Conservation (phyloP, 2,797 vertebrate genomes). For the Tamandua tetradactyla region DNA sequence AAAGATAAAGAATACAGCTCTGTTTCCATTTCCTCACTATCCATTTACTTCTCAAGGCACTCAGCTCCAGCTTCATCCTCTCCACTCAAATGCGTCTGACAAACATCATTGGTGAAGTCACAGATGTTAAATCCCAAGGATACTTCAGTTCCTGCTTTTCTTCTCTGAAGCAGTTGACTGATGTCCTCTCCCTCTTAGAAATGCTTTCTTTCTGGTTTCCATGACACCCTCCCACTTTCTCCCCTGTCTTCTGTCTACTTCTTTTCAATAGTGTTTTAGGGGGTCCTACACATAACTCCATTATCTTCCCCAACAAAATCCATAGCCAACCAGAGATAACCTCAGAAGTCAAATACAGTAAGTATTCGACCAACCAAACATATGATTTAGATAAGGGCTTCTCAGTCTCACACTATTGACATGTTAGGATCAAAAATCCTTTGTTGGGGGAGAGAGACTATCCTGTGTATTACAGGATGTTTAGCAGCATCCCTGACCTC, state of each 20-base stretch:
- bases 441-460: accelerated
- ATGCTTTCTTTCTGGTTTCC: not conserved
- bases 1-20: not conserved
- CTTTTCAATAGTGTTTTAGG: not conserved
- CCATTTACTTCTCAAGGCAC: not conserved
- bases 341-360: not conserved
- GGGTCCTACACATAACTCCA: not conserved
- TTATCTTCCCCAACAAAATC: not conserved
- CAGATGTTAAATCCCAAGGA: not conserved
- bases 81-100: not conserved
- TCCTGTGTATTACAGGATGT: not conserved
- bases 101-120: not conserved
- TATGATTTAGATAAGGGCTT: not conserved
- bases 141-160: not conserved
- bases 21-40: too few relatives aligned
- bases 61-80: not conserved
- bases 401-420: not conserved
- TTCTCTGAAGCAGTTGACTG: not conserved
- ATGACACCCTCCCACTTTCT: not conserved
- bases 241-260: not conserved
- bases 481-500: not conserved
- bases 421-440: not conserved
- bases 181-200: not conserved
- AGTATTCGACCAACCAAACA: not conserved
- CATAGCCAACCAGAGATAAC: not conserved